phyloP scores from a whole-genome alignment of 2,888 invertebrate species.

The Apodemia zela region DNA sequence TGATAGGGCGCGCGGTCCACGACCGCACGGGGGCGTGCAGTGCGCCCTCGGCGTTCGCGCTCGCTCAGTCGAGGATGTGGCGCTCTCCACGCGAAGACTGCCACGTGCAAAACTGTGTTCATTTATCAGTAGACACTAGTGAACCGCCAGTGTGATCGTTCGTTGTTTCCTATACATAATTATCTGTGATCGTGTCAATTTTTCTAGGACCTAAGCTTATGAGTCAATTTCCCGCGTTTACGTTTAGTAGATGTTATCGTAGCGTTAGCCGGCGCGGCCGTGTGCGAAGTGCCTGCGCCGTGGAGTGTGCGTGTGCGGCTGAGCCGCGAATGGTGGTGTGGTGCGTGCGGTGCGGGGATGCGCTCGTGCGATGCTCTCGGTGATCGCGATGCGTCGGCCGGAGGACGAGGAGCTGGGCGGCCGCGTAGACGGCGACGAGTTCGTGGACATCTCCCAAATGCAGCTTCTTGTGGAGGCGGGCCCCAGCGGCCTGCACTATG shows the following conservation, averaged over 20 bases:
- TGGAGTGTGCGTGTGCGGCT: conserved; percentile 43
- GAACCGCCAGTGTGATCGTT: conserved; percentile 44
- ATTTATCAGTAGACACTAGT: conserved; percentile 69
- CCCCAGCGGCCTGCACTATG: conserved; percentile 74
- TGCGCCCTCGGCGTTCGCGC: conserved; percentile 74
- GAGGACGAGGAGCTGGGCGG: conserved; percentile 82
- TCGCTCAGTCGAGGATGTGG: conserved; percentile 81
- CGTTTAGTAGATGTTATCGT: conserved; percentile 21
- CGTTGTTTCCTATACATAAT: conserved; percentile 57
- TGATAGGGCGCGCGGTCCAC: conserved; percentile 72
- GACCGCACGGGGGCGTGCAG: conserved; percentile 62
- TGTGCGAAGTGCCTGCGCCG: conserved; percentile 23
- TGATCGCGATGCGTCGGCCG: conserved; percentile 89
- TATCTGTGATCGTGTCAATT: conserved; percentile 75
- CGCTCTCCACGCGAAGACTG: conserved; percentile 71
- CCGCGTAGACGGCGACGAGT: conserved; percentile 83
- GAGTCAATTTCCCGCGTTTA: conserved; percentile 39
- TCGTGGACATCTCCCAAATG: conserved; percentile 91
- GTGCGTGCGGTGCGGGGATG: conserved; percentile 66
- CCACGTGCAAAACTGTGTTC: conserved; percentile 74
- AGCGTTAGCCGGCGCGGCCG: conserved; percentile 32
- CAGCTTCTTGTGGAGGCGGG: conserved; percentile 85
- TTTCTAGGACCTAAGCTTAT: conserved; percentile 52
- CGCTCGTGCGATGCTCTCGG: conserved; percentile 78
- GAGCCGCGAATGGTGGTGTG: conserved; percentile 50